Percentiles rank a stretch among this genome's conserved stretches.
Conservation (phyloP, 2,888 invertebrate genomes). For the Bruchidius siliquastri region DNA sequence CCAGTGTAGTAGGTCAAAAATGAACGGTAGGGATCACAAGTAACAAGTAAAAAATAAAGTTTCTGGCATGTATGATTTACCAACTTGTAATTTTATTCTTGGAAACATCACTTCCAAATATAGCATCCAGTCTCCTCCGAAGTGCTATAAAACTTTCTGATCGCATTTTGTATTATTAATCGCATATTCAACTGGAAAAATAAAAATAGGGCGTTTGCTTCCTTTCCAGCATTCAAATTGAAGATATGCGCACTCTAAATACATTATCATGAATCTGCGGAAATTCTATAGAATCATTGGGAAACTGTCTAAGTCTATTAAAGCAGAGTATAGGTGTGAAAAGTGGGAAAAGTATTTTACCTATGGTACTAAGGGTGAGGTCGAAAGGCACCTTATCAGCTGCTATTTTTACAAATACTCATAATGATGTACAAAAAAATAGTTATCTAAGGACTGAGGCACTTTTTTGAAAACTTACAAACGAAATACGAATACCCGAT, state of each 20-base stretch:
- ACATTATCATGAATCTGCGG: background rate
- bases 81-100: too few relatives aligned
- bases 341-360: background rate
- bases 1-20: too few relatives aligned
- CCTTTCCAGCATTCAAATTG: background rate
- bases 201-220: background rate
- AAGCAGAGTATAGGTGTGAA: slow-evolving; percentile 22
- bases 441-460: slow-evolving; percentile 19
- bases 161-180: background rate
- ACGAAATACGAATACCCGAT: slow-evolving; percentile 19
- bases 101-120: too few relatives aligned
- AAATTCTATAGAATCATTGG: background rate
- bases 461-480: slow-evolving; percentile 20
- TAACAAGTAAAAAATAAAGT: too few relatives aligned
- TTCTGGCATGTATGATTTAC: too few relatives aligned
- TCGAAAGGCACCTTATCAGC: slow-evolving; percentile 25
- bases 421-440: slow-evolving; percentile 18
- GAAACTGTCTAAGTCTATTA: slow-evolving; percentile 8
- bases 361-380: background rate
- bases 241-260: slow-evolving; percentile 14
- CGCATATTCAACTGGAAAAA: background rate
- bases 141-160: too few relatives aligned
- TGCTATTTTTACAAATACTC: slow-evolving; percentile 18
- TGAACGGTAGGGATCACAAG: too few relatives aligned
- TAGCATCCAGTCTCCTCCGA: too few relatives aligned